Conservation (phyloP, 2,888 invertebrate species). For the Microctonus hyperodae region DNA sequence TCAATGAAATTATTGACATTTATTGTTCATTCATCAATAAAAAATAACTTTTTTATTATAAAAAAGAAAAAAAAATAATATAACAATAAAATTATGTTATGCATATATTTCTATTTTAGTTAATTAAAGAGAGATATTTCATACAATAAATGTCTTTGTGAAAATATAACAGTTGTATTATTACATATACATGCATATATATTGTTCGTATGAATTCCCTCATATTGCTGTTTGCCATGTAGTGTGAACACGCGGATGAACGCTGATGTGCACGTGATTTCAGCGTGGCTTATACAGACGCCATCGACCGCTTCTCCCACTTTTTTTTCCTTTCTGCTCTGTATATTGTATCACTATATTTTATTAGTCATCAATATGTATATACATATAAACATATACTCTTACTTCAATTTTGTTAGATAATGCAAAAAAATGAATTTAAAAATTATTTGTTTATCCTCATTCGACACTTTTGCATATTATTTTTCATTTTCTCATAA, state of each 20-base stretch:
- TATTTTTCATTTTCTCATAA: not conserved
- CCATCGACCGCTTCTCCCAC: slow-evolving; percentile 57
- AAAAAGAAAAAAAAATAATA: too few relatives aligned
- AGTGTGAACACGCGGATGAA: slow-evolving; percentile 57
- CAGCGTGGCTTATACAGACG: slow-evolving; percentile 52
- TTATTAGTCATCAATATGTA: too few relatives aligned
- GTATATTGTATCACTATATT: slow-evolving; percentile 26
- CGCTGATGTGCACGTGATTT: slow-evolving; percentile 62
- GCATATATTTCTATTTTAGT: not conserved
- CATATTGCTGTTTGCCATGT: slow-evolving; percentile 6
- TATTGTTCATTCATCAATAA: too few relatives aligned
- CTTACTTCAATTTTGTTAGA: not conserved
- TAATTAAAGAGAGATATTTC: not conserved
- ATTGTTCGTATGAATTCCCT: not conserved
- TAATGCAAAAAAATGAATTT: too few relatives aligned
- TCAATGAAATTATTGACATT: not conserved
- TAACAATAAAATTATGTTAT: not conserved
- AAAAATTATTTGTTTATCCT: not conserved
- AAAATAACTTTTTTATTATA: not conserved
- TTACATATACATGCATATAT: too few relatives aligned
- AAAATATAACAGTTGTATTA: not conserved
- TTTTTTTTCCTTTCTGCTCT: slow-evolving; percentile 36
- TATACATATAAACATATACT: not conserved
- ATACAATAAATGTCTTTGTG: not conserved
- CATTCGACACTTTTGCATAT: not conserved